Evolutionary conservation across 1,140 invertebrate genomes (phyloP), one percentile per base, ranked within the genome.

Genomic region (Tetramorium parvispinum): DNA sequence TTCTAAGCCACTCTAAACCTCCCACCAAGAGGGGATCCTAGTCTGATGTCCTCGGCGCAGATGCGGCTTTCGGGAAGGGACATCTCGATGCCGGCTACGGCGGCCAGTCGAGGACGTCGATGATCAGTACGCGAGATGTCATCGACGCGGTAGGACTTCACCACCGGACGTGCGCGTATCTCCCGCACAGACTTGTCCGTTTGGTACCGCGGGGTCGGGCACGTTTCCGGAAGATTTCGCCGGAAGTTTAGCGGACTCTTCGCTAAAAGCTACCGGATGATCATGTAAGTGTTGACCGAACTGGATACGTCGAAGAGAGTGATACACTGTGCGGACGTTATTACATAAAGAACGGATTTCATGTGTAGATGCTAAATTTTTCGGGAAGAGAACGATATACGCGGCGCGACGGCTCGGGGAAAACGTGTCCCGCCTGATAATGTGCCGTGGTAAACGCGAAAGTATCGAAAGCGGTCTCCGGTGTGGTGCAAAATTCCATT

Each of bases 11-110:
- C 24, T 21, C 27, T 79, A 37, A 55, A 18, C 37, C 86, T 88
- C 88, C 88, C 89, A 91, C 91, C 61, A 53, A 86, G 24, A 65
- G 2, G 37, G 18, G 18, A 32, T 85, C 85, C 81, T 46, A 78
- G 77, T 83, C 68, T 76, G 79, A 78, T 70, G 83, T 91, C 71
- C 91, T 92, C 85, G 81, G 91, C 91, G 91, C 91, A 92, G 91
- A 89, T 91, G 91, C 91, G 77, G 79, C 53, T 76, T 86, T 75
- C 55, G 73, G 75, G 82, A 85, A 85, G 90, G 85, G 59, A 82
- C 78, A 61, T 88, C 27, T 32, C 75, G 51, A 16, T 78, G 68
- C 68, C 66, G 24, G 21, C 51, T 18, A 77, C 81, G 61, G 43
- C 75, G 59, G 43, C 18, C 7, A 8, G 59, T 13, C 57, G 76